These are phyloP conservation scores for Diaperis boleti DNA, from an alignment of 2,888 invertebrate genomes.

Conservation along the genomic window DNA sequence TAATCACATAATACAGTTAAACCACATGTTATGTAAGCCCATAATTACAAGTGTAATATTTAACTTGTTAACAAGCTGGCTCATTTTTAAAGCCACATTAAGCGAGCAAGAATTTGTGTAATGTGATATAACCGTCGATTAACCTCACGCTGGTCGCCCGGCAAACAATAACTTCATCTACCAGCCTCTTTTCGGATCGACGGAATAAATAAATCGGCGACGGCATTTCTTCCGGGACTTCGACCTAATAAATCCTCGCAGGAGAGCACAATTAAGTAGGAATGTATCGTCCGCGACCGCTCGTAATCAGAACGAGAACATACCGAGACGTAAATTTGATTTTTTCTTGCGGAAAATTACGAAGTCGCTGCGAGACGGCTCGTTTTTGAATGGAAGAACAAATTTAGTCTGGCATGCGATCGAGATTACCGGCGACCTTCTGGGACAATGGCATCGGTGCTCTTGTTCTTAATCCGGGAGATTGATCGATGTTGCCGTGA, in stretches of 20 bases:
- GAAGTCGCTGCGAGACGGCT: no score
- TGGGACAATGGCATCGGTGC: no score
- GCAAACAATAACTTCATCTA: no score
- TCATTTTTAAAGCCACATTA: slow-evolving; percentile 35
- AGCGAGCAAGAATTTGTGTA: slow-evolving; percentile 37
- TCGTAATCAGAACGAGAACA: slow-evolving; percentile 28
- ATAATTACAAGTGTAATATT: slow-evolving; percentile 39
- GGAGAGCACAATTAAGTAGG: slow-evolving; percentile 33
- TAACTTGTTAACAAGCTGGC: slow-evolving; percentile 41
- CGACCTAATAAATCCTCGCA: slow-evolving; percentile 32
- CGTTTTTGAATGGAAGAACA: neutral
- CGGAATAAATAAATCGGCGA: no score
- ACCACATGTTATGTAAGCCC: slow-evolving; percentile 26
- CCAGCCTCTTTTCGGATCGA: no score
- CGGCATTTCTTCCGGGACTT: slow-evolving; percentile 36
- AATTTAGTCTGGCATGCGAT: no score
- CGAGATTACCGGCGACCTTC: no score
- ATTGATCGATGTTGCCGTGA: no score
- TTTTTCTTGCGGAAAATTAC: slow-evolving; percentile 22
- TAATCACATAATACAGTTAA: slow-evolving; percentile 18
- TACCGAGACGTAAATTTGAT: slow-evolving; percentile 26
- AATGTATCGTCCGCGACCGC: slow-evolving; percentile 32
- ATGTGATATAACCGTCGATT: slow-evolving; percentile 32
- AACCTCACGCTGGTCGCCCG: slow-evolving; percentile 22
- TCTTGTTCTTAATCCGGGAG: no score